Conservation (phyloP, 2,113 vertebrate genomes). For the Archilochus colubris region DNA sequence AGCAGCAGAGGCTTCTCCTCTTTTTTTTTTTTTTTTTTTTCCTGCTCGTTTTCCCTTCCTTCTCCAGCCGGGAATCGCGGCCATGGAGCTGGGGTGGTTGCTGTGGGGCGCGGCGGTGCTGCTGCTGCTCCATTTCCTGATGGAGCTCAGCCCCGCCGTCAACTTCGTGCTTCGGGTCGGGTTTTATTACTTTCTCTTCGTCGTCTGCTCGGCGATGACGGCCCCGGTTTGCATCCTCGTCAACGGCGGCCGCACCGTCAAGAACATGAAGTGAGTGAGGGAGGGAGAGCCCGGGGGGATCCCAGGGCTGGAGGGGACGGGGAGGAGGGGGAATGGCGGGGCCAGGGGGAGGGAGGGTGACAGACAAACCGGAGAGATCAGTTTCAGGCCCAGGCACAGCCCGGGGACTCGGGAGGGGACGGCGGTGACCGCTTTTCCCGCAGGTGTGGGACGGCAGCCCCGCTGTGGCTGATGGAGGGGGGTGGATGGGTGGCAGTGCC, state of each 20-base stretch:
- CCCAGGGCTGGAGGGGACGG: not conserved
- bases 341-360: not conserved
- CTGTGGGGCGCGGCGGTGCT: slow-evolving; percentile 70
- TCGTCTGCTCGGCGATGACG: slow-evolving; percentile 74
- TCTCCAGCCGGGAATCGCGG: not conserved
- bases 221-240: slow-evolving; percentile 82
- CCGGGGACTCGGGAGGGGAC: too few relatives aligned
- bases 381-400: rapidly evolving
- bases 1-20: too few relatives aligned
- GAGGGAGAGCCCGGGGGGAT: too few relatives aligned
- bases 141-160: slow-evolving; percentile 81
- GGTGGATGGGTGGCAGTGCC: not conserved
- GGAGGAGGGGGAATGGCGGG: not conserved
- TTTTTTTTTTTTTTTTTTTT: too few relatives aligned
- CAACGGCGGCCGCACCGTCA: slow-evolving; percentile 88
- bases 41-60: too few relatives aligned
- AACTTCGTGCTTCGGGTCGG: slow-evolving; percentile 84
- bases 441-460: rapidly evolving
- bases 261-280: slow-evolving; percentile 87
- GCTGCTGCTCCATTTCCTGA: slow-evolving; percentile 77
- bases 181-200: slow-evolving; percentile 86
- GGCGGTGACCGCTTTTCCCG: not conserved
- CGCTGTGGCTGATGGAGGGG: not conserved
- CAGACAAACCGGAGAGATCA: not conserved
- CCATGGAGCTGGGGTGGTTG: slow-evolving; percentile 61